phyloP scores from a whole-genome alignment of 2,888 invertebrate species.

The Rhorus exstirpatorius region DNA sequence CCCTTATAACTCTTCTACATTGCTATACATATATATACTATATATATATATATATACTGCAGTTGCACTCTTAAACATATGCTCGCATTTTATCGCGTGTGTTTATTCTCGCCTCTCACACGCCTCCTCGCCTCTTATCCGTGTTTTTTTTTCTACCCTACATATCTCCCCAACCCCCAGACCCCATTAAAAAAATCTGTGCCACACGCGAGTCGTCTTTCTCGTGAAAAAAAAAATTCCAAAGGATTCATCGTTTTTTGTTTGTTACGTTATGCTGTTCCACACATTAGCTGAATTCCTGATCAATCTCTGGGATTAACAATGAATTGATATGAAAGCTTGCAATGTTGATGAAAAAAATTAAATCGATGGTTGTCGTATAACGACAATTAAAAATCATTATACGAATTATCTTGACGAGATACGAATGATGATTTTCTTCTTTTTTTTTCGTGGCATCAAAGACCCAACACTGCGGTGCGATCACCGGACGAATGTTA shows the following conservation, averaged over 20 bases:
- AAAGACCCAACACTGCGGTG: too few species aligned
- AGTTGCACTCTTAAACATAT: slow-evolving; percentile 45
- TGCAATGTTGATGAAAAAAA: too few species aligned
- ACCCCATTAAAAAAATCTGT: slow-evolving; percentile 52
- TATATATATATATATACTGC: neutral
- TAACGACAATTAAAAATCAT: too few species aligned
- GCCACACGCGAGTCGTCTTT: slow-evolving; percentile 38
- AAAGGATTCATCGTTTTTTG: slow-evolving; percentile 21
- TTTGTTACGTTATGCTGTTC: neutral
- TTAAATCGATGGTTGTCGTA: too few species aligned
- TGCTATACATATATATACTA: slow-evolving; percentile 1
- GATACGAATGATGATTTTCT: too few species aligned
- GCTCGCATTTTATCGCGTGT: slow-evolving; percentile 53
- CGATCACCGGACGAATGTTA: too few species aligned
- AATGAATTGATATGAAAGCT: too few species aligned
- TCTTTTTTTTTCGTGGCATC: too few species aligned
- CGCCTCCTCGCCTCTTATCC: slow-evolving; percentile 1
- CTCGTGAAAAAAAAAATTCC: slow-evolving; percentile 39
- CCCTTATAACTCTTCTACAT: slow-evolving; percentile 2
- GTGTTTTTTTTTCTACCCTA: slow-evolving; percentile 23
- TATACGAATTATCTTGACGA: too few species aligned
- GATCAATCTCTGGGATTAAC: too few species aligned
- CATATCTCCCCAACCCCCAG: neutral
- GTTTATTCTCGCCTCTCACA: slow-evolving; percentile 58
- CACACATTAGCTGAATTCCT: neutral